Conservation (phyloP, 2,113 vertebrate genomes). For the Eulacestoma nigropectus region DNA sequence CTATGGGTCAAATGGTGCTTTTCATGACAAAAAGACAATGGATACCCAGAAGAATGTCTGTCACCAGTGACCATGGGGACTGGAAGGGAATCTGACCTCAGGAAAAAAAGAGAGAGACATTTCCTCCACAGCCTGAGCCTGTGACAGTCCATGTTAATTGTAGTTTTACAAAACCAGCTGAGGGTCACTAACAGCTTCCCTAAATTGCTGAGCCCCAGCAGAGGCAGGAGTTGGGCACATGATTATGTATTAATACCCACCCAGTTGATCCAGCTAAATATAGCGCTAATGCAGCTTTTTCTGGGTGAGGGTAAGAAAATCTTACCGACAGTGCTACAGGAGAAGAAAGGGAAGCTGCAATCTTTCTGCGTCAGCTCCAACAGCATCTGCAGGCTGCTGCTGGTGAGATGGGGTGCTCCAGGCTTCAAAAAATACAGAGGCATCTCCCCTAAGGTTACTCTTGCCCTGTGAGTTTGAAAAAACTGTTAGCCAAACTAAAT, state of each 20-base stretch:
- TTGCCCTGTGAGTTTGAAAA: not conserved
- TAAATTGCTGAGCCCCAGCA: not conserved
- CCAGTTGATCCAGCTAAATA: not conserved
- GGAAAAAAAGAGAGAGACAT: not conserved
- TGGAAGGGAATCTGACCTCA: not conserved
- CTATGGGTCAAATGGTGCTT: not conserved
- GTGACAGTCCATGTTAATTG: not conserved
- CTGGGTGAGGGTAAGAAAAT: not conserved
- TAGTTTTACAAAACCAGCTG: not conserved
- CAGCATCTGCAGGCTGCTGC: not conserved
- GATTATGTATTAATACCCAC: not conserved
- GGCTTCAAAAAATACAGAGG: not conserved
- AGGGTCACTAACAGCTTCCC: not conserved
- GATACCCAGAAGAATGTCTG: not conserved
- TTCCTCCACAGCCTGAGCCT: not conserved
- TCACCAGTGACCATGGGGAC: not conserved
- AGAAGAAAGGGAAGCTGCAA: not conserved
- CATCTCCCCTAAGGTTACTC: not conserved
- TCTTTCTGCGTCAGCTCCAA: not conserved
- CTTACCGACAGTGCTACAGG: rapidly evolving
- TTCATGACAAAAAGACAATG: not conserved
- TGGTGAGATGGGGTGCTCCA: not conserved
- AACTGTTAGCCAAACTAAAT: not conserved
- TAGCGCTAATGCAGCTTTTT: not conserved
- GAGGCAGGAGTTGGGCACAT: not conserved